Percentiles rank a stretch among this genome's conserved stretches.
Conservation (phyloP, 2,113 vertebrate species). For the Amazona vittata region DNA sequence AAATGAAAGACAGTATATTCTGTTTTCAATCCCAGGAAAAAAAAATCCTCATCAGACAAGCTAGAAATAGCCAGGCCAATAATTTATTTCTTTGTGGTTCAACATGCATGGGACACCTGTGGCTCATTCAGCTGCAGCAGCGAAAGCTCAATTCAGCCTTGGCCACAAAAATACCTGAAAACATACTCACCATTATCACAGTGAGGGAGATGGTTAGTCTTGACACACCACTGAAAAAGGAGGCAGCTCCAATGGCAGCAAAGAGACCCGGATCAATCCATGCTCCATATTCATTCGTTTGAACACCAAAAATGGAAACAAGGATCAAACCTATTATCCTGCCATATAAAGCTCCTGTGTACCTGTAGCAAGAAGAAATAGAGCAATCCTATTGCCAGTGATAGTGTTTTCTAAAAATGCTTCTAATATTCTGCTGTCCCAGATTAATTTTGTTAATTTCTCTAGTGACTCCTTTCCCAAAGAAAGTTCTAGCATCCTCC, state of each 20-base stretch:
- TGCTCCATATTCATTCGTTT: neutral
- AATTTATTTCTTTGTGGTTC: neutral
- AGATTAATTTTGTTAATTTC: neutral
- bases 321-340: constrained; percentile 40
- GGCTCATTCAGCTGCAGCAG: neutral
- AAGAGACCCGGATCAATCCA: constrained; percentile 59
- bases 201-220: constrained; percentile 53
- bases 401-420: neutral
- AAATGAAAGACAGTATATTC: neutral
- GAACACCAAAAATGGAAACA: constrained; percentile 42
- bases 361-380: neutral
- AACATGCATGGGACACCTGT: neutral
- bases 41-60: neutral
- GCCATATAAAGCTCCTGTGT: constrained; percentile 50
- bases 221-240: constrained; percentile 51
- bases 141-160: neutral
- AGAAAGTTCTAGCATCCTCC: neutral
- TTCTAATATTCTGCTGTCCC: neutral
- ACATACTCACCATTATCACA: constrained; percentile 39
- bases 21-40: neutral
- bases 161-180: neutral
- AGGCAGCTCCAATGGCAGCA: constrained; percentile 45
- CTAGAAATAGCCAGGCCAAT: neutral
- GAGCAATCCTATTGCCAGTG: neutral
- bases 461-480: neutral